phyloP scores from a whole-genome alignment of 2,888 invertebrate species.

The Camponotus fellah region DNA sequence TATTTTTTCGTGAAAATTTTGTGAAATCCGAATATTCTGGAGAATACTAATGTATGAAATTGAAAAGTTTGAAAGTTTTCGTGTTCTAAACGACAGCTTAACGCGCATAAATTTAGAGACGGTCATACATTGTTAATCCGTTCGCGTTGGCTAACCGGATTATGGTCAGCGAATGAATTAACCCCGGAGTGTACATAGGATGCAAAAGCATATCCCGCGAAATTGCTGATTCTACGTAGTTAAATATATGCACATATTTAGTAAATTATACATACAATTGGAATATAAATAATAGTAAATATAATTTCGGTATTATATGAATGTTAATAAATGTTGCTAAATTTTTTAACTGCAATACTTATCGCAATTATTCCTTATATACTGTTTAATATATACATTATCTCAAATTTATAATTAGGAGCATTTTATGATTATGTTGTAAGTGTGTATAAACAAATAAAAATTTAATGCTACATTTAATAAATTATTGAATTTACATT shows the following conservation, averaged over 20 bases:
- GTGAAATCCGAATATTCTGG: not conserved
- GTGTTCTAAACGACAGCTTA: conserved; percentile 26
- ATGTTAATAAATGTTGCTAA: not conserved
- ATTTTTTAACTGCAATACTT: not conserved
- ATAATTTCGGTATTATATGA: conserved; percentile 10
- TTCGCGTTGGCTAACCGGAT: conserved; percentile 45
- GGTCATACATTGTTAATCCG: conserved; percentile 42
- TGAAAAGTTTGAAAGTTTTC: conserved; percentile 13
- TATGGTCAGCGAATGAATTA: conserved; percentile 39
- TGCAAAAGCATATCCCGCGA: conserved; percentile 13
- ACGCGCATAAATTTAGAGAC: conserved; percentile 28
- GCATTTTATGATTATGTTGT: not conserved
- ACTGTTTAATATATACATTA: not conserved
- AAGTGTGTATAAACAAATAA: too few species aligned
- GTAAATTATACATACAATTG: conserved; percentile 36
- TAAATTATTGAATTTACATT: too few species aligned
- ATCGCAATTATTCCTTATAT: not conserved
- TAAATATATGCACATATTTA: conserved; percentile 15
- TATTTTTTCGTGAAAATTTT: not conserved
- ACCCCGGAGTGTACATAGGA: conserved; percentile 23
- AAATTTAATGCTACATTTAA: too few species aligned
- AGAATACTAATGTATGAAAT: not conserved
- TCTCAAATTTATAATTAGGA: not conserved
- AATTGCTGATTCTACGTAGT: conserved; percentile 32
- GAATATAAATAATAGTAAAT: conserved; percentile 14